Evolutionary conservation across 2,888 invertebrate genomes (phyloP).

Genomic region (Lacanobia oleracea): DNA sequence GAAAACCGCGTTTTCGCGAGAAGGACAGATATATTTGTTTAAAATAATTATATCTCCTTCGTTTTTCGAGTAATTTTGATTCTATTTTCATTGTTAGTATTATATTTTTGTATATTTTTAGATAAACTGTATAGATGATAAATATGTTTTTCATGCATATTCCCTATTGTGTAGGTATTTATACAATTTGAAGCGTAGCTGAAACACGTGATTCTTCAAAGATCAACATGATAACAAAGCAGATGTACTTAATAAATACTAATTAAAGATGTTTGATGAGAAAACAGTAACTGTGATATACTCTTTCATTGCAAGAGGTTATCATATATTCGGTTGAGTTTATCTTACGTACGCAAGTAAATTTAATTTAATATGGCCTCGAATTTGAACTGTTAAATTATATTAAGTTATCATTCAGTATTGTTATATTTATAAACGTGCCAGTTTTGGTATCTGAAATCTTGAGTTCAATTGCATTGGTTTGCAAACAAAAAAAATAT

Average conservation of each 20-base stretch:
- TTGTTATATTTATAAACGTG: slow-evolving; percentile 12
- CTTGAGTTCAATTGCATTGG: background rate
- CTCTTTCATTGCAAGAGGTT: slow-evolving; percentile 36
- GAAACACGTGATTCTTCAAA: background rate
- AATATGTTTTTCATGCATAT: too few relatives aligned
- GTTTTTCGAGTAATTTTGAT: too few relatives aligned
- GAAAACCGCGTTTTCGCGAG: too few relatives aligned
- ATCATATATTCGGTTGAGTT: slow-evolving; percentile 35
- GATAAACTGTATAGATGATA: too few relatives aligned
- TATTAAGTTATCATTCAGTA: slow-evolving; percentile 7
- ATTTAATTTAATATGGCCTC: slow-evolving; percentile 33
- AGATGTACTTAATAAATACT: background rate
- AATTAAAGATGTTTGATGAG: background rate
- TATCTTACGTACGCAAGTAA: slow-evolving; percentile 32
- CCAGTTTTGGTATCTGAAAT: slow-evolving; percentile 12
- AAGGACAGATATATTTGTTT: too few relatives aligned
- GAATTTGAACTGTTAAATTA: slow-evolving; percentile 13
- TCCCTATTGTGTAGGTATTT: background rate
- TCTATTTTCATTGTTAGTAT: too few relatives aligned
- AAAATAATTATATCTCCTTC: too few relatives aligned
- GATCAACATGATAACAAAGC: background rate
- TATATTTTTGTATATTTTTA: too few relatives aligned
- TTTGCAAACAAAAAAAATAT: background rate
- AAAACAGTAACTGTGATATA: background rate
- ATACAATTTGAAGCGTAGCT: background rate